These are phyloP conservation scores for Atta cephalotes DNA, from an alignment of 1,140 invertebrate genomes.

Conservation along the genomic window DNA sequence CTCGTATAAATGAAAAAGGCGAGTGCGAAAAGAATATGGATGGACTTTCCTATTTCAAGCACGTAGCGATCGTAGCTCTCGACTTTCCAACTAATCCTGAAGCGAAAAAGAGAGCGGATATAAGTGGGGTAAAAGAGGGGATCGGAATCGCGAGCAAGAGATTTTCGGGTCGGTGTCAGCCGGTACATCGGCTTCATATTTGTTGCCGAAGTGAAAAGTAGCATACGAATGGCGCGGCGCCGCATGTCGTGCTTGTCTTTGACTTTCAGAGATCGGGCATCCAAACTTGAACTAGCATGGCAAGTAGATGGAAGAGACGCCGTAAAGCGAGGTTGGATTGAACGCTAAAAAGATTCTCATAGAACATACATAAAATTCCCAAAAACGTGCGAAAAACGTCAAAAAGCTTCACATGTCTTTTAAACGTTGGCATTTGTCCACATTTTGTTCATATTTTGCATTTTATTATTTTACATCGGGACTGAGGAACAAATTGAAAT, in stretches of 20 bases:
- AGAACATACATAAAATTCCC: not conserved
- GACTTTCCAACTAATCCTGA: slow-evolving; percentile 73
- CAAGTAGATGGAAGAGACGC: not conserved
- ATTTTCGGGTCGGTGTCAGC: slow-evolving; percentile 49
- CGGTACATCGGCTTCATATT: slow-evolving; percentile 59
- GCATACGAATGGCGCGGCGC: slow-evolving; percentile 48
- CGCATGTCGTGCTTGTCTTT: slow-evolving; percentile 40
- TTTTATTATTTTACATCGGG: not conserved
- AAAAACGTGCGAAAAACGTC: not conserved
- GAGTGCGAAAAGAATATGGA: slow-evolving; percentile 69
- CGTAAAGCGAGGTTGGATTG: slow-evolving; percentile 15
- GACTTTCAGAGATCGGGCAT: not conserved
- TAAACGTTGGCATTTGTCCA: no score
- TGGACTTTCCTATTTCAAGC: slow-evolving; percentile 69
- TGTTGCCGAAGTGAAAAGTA: slow-evolving; percentile 46
- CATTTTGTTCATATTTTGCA: not conserved
- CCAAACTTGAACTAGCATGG: not conserved
- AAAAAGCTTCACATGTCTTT: not conserved
- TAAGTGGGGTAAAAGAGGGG: not conserved
- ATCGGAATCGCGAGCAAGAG: slow-evolving; percentile 12
- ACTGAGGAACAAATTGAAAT: not conserved
- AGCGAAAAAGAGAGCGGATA: slow-evolving; percentile 25
- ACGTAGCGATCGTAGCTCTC: slow-evolving; percentile 73
- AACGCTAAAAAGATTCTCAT: not conserved
- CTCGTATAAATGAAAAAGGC: slow-evolving; percentile 69